Base-by-base conservation (phyloP, 1,140 invertebrate species). In the Riptortus pedestris region DNA sequence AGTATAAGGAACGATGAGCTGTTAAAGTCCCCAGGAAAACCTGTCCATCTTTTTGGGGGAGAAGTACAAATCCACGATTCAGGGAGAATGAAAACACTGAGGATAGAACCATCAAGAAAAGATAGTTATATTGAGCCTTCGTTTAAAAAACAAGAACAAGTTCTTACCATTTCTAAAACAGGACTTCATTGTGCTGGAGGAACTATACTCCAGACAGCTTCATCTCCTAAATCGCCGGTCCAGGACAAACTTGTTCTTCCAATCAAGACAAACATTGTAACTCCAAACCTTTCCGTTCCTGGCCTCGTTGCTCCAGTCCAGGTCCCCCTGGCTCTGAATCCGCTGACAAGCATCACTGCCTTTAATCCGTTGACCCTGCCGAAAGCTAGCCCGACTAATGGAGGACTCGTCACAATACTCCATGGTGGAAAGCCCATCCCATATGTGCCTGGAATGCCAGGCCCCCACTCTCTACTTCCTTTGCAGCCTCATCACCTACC, bases 391-490 rank as follows among this genome's bases (percentile, higher is more conserved):
- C 45, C 63, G 4, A 67, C 67, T 43, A 63, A 60, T 31, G 66
- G 67, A 16, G 71, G 70, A 9, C 67, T 71, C 9, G 63, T 72
- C 9, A 70, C 71, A 1, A 70, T 72, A 16, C 63, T 79, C 5
- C 76, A 78, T 61, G 80, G 77, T n/a, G 86, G 83, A n/a, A 87
- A 87, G 72, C 73, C 85, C 9, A 86, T 90, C 69, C 86, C 87
- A 3, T 85, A 87, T 73, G 88, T 91, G 4, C 89, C 88, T 2
- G 90, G 89, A 12, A 92, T 92, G 73, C 89, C 89, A 0, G 89
- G 89, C 33, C 89, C 90, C 11, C 67, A 70, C 38, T 63, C 70
- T 14, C 18, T 69, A 14, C 60, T 48, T 0, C 64, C 38, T 22
- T 27, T 27, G 14, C 72, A 14, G 11, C 20, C 60, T n/a, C 2